Conservation (phyloP, 2,888 invertebrate species). For the Agrotis puta region DNA sequence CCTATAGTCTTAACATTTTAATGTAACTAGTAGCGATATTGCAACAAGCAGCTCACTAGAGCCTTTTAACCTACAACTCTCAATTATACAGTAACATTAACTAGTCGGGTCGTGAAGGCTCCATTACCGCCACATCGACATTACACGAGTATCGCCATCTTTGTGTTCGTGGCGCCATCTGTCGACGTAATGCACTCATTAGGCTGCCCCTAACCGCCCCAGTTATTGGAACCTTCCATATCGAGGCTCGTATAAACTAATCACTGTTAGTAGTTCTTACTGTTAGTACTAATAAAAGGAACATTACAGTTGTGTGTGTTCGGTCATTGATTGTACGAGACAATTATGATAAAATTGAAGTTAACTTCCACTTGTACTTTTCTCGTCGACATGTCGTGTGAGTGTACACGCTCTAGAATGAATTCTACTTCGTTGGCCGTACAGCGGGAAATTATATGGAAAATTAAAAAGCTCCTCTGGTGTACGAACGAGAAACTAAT, state of each 20-base stretch:
- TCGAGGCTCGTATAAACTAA: constrained; percentile 28
- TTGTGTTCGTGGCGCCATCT: constrained; percentile 21
- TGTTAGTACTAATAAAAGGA: constrained; percentile 7
- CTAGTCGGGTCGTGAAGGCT: background rate
- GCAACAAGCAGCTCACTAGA: too few species aligned
- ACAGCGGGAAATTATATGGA: too few species aligned
- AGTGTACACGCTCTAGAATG: too few species aligned
- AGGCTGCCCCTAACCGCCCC: constrained; percentile 33
- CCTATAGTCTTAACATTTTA: background rate
- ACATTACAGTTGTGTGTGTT: constrained; percentile 8
- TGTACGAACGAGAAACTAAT: too few species aligned
- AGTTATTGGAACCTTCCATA: constrained; percentile 16
- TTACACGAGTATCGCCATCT: background rate
- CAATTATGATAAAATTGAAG: constrained; percentile 4
- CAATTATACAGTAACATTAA: constrained; percentile 24
- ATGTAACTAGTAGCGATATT: too few species aligned
- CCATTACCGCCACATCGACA: constrained; percentile 7
- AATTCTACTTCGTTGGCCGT: too few species aligned
- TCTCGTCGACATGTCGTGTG: background rate
- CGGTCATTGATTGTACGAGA: background rate
- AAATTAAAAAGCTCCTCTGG: too few species aligned
- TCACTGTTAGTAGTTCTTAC: constrained; percentile 21
- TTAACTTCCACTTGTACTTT: background rate
- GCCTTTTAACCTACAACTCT: constrained; percentile 5
- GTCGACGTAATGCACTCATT: constrained; percentile 41